Conservation (phyloP, 2,797 vertebrate genomes). For the Ara ararauna region DNA sequence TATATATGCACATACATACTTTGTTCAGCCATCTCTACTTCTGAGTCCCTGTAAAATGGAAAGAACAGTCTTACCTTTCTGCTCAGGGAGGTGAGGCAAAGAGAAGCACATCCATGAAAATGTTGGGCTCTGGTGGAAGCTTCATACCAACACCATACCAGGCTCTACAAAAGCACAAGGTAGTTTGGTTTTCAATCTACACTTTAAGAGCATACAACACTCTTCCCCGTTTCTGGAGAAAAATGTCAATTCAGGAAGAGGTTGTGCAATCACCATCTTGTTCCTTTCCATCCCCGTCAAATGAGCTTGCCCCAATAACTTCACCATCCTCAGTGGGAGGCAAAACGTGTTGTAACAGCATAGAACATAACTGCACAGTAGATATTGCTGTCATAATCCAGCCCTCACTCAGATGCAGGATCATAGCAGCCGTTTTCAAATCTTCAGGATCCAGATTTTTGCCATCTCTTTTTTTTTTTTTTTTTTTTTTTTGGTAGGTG, state of each 20-base stretch:
- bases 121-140: background rate
- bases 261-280: background rate
- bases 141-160: background rate
- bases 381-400: background rate
- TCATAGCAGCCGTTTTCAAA: background rate
- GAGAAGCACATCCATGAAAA: fast-evolving
- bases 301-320: background rate
- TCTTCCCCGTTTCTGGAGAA: background rate
- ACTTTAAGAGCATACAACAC: background rate
- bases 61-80: background rate
- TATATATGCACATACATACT: background rate
- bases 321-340: background rate
- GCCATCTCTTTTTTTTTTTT: background rate
- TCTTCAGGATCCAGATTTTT: background rate
- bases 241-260: background rate
- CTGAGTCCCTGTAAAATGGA: background rate
- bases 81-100: background rate
- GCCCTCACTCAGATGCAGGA: background rate
- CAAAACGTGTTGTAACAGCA: background rate
- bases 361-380: background rate
- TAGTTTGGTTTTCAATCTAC: background rate
- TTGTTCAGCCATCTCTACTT: background rate
- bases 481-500: background rate
- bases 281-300: background rate
- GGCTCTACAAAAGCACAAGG: background rate